phyloP scores from a whole-genome alignment of 2,888 invertebrate species.

The Noctuana brunneofusca region DNA sequence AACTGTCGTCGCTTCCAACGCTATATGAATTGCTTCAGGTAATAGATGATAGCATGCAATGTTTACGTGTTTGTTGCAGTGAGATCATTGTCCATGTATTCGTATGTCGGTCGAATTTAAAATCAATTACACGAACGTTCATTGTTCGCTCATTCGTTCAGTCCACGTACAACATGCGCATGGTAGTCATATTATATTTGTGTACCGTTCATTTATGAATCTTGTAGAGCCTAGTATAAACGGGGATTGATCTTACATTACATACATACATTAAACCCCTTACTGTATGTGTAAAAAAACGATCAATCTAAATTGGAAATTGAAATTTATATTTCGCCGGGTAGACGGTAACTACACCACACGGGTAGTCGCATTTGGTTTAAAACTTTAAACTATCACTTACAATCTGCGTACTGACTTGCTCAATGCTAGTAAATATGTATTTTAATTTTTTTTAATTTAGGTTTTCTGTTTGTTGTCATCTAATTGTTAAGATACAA shows the following conservation, averaged over 20 bases:
- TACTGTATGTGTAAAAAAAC: too few species aligned
- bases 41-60: conserved; percentile 7
- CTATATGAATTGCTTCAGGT: background rate
- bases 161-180: conserved; percentile 31
- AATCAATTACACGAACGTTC: conserved; percentile 48
- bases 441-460: too few species aligned
- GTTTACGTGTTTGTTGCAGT: conserved; percentile 38
- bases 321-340: too few species aligned
- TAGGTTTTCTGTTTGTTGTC: too few species aligned
- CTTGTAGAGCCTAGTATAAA: background rate
- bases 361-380: too few species aligned
- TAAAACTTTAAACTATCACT: too few species aligned
- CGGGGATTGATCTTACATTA: background rate
- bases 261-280: background rate
- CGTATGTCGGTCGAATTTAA: conserved; percentile 53
- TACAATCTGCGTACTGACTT: too few species aligned
- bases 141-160: conserved; percentile 43
- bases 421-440: too few species aligned
- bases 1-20: background rate
- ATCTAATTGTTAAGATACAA: too few species aligned
- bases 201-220: background rate
- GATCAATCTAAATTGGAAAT: too few species aligned
- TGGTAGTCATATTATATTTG: background rate
- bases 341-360: too few species aligned
- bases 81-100: conserved; percentile 48